phyloP scores from a whole-genome alignment of 2,113 vertebrate species.

The Meriones unguiculatus region DNA sequence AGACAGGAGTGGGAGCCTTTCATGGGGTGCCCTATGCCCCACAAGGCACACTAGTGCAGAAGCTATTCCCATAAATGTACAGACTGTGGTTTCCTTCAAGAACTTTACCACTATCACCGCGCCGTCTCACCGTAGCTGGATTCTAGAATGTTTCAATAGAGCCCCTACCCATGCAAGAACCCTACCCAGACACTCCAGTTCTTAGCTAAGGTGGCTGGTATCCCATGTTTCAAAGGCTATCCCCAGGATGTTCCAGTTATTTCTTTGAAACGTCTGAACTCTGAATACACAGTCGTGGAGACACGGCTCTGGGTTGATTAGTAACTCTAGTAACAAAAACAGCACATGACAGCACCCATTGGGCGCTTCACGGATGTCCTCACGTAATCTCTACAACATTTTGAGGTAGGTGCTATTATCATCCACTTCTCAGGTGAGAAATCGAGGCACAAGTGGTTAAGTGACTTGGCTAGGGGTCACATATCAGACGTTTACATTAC shows the following conservation, averaged over 20 bases:
- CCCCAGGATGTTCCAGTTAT: not conserved
- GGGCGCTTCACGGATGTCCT: not conserved
- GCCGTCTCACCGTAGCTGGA: not conserved
- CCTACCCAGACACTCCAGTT: not conserved
- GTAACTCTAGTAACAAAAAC: not conserved
- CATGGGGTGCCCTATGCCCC: not conserved
- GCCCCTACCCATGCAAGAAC: not conserved
- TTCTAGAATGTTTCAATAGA: not conserved
- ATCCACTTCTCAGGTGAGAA: not conserved
- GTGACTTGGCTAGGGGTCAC: not conserved
- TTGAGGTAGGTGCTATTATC: not conserved
- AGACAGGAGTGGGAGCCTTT: not conserved
- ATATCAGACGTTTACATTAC: not conserved
- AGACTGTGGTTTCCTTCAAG: not conserved
- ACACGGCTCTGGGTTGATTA: not conserved
- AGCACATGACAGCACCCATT: no score
- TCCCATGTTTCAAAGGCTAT: not conserved
- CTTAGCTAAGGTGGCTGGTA: not conserved
- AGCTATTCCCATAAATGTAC: not conserved
- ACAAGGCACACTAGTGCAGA: not conserved
- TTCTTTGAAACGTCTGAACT: conserved; percentile 6
- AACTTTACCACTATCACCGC: not conserved
- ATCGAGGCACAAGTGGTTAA: not conserved
- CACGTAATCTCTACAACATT: not conserved
- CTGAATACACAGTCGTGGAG: not conserved